phyloP scores from a whole-genome alignment of 2,797 vertebrate species.

The Myotis myotis region DNA sequence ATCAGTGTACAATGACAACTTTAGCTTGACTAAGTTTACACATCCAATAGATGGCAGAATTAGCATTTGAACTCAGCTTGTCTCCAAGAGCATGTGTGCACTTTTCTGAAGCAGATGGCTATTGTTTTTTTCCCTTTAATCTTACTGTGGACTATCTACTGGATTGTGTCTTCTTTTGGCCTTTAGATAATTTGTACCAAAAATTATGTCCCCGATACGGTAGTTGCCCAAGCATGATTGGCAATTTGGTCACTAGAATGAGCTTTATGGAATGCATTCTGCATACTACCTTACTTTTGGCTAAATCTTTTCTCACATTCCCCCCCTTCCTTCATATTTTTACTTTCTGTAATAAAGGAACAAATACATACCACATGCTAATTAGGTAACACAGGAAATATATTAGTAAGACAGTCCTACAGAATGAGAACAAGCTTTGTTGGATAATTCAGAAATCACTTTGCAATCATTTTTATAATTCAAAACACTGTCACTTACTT shows the following conservation, averaged over 20 bases:
- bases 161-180: neutral
- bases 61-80: neutral
- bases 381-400: neutral
- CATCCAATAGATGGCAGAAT: neutral
- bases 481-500: neutral
- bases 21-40: neutral
- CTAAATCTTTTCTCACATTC: constrained; percentile 1
- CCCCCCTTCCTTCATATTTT: neutral
- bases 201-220: neutral
- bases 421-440: neutral
- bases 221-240: neutral
- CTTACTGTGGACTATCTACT: neutral
- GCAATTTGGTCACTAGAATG: neutral
- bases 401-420: neutral
- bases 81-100: neutral
- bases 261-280: neutral
- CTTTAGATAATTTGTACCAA: neutral
- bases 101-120: neutral
- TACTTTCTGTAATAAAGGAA: neutral
- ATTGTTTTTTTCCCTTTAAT: neutral
- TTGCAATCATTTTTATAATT: neutral
- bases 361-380: neutral
- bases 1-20: neutral
- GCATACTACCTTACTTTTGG: neutral
- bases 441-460: neutral